These are phyloP conservation scores for Melanerpes formicivorus DNA, from an alignment of 2,113 vertebrate genomes.

Conservation along the genomic window DNA sequence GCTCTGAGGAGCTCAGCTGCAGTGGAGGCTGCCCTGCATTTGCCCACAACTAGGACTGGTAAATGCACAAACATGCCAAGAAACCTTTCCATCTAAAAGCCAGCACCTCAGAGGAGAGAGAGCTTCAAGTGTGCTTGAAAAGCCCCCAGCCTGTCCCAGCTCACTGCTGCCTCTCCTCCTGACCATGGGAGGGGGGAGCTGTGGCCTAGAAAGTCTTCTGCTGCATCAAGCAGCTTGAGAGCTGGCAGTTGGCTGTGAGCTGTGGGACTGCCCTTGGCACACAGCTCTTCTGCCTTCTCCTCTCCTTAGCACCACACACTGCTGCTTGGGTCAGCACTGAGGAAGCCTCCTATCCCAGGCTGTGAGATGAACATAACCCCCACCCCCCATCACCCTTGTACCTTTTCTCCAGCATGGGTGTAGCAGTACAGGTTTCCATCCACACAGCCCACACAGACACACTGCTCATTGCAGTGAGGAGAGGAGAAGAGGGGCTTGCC, in stretches of 20 bases:
- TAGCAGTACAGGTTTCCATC: constrained; percentile 87
- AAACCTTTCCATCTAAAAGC: not conserved
- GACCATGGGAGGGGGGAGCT: not conserved
- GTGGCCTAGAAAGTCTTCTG: not conserved
- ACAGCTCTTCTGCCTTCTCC: not conserved
- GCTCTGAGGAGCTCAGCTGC: not conserved
- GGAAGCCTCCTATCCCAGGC: not conserved
- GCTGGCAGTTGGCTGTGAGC: not conserved
- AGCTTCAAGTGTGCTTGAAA: not conserved
- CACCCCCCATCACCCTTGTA: constrained; percentile 24
- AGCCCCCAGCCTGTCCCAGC: not conserved
- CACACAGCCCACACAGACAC: constrained; percentile 87
- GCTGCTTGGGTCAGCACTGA: not conserved
- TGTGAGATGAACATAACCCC: not conserved
- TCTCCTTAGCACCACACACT: not conserved
- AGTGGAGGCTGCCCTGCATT: not conserved
- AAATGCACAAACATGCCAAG: not conserved
- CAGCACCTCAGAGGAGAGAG: not conserved
- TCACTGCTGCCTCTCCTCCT: not conserved
- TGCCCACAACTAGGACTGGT: not conserved
- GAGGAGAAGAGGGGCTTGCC: constrained; percentile 92
- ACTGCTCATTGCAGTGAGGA: constrained; percentile 76
- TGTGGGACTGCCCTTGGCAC: not conserved
- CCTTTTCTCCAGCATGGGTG: constrained; percentile 84
- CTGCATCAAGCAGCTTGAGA: not conserved